Evolutionary conservation across 2,888 invertebrate species (phyloP).

Genomic region (Anthoptus insignis): DNA sequence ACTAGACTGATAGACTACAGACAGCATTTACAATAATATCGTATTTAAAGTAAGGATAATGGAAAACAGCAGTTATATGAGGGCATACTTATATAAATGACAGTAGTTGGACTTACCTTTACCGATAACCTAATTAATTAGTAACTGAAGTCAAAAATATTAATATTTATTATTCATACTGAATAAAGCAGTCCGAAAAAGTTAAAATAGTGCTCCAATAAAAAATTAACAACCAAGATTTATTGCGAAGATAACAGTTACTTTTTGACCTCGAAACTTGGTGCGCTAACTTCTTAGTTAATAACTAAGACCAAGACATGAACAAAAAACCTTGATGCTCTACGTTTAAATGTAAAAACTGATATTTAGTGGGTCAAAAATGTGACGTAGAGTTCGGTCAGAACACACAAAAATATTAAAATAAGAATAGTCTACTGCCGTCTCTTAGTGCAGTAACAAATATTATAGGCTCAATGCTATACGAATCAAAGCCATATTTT

Average conservation of each 20-base stretch:
- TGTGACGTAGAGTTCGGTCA: background rate
- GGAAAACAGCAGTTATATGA: too few relatives aligned
- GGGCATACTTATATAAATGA: too few relatives aligned
- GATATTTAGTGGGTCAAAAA: conserved; percentile 1
- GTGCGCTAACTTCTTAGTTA: conserved; percentile 27
- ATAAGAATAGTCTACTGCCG: too few relatives aligned
- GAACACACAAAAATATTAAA: background rate
- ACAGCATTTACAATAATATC: too few relatives aligned
- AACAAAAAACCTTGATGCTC: conserved; percentile 22
- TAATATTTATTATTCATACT: background rate
- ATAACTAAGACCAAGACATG: conserved; percentile 28
- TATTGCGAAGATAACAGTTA: conserved; percentile 31
- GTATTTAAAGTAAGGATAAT: too few relatives aligned
- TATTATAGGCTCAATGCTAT: too few relatives aligned
- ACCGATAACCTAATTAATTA: too few relatives aligned
- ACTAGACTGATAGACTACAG: too few relatives aligned
- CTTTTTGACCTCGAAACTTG: conserved; percentile 29
- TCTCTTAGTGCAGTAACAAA: too few relatives aligned
- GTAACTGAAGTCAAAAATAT: too few relatives aligned
- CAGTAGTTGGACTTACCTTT: too few relatives aligned
- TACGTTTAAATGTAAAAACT: background rate
- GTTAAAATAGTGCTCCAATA: conserved; percentile 8
- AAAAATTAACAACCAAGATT: conserved; percentile 27
- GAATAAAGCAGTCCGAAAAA: background rate
- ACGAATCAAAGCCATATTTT: too few relatives aligned